Base-by-base conservation (phyloP, 30 jellyfish, hydroid and myxozoan genomes). In the Cassiopea xamachana region DNA sequence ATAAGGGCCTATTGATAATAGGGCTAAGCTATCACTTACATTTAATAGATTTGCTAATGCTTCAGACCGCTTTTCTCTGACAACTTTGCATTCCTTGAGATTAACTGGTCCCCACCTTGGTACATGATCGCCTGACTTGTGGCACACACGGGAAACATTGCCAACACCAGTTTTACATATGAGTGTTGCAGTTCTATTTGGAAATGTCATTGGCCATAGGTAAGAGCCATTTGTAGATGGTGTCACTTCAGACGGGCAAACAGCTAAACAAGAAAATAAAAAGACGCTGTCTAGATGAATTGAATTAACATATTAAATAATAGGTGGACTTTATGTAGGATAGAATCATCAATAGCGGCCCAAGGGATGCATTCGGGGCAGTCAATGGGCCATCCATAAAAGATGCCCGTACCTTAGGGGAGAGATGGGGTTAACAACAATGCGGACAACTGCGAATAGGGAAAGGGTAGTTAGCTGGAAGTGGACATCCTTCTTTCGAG, bases 101-200 rank as follows among this genome's bases (percentile, higher is more conserved):
- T 70, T 82, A 75, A 73, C 83, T 51, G 86, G 93, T 13, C 73
- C 87, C 97, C 91, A 81, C 70, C 62, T 12, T 18, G 91, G 79
- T n/a, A 68, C 44, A 61, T 84, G 73, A 46, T 46, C 80, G 16
- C 59, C 72, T 12, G 15, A 49, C 58, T 46, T 69, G 43, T 18
- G 43, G 74, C 97, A 90, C 61, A 39, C 51, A 9, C 97, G 92
- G 16, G 93, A 72, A 16, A 76, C 97, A 67, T 61, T 73, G 67
- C 88, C 93, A 14, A 39, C 18, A 51, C 90, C 90, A 10, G 50
- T 82, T 19, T 43, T 27, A 76, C 97, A 90, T 7, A 93, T 79
- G 39, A 48, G 59, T 48, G 64, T 61, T n/a, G 77, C 93, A 7
- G 86, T 46, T 27, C 79, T 10, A 47, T 68, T 64, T 2, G 93